These are phyloP conservation scores for Tribolium madens DNA, from an alignment of 1,140 invertebrate species.

Conservation along the genomic window DNA sequence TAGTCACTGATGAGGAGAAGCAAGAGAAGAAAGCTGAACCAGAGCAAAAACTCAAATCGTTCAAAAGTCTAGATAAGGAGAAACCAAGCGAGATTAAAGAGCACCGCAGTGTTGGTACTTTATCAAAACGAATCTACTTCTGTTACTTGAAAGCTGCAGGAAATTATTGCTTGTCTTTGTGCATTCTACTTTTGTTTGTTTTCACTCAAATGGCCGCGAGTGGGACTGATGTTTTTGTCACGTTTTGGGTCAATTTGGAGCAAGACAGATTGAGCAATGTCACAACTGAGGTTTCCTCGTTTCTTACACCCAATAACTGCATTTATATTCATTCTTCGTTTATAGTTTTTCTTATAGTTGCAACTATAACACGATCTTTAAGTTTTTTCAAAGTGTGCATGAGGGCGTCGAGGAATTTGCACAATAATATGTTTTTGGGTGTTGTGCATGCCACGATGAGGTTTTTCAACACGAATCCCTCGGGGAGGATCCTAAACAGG, in stretches of 20 bases:
- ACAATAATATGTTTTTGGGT: slow-evolving; percentile 85
- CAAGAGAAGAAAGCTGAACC: slow-evolving; percentile 62
- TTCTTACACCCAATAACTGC: slow-evolving; percentile 27
- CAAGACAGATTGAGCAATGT: neutral
- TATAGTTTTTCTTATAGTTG: slow-evolving; percentile 65
- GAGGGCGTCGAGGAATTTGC: slow-evolving; percentile 71
- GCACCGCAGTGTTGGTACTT: slow-evolving; percentile 65
- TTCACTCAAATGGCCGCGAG: slow-evolving; percentile 74
- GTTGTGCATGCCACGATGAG: slow-evolving; percentile 84
- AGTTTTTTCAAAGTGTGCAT: slow-evolving; percentile 83
- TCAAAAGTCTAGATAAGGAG: slow-evolving; percentile 51
- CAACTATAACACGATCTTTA: slow-evolving; percentile 74
- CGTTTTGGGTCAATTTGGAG: slow-evolving; percentile 68
- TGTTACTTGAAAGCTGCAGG: slow-evolving; percentile 72
- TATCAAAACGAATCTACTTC: slow-evolving; percentile 71
- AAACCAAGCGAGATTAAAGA: slow-evolving; percentile 49
- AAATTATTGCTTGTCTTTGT: slow-evolving; percentile 66
- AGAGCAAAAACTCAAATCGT: neutral
- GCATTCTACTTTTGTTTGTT: slow-evolving; percentile 68
- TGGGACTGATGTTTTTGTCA: slow-evolving; percentile 75
- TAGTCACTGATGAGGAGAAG: slow-evolving; percentile 58
- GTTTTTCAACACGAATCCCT: slow-evolving; percentile 90
- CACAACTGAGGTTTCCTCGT: neutral
- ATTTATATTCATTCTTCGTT: slow-evolving; percentile 66
- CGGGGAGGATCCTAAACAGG: slow-evolving; percentile 79